These are phyloP conservation scores for Pygocentrus nattereri DNA, from an alignment of 2,797 vertebrate species.

Conservation along the genomic window DNA sequence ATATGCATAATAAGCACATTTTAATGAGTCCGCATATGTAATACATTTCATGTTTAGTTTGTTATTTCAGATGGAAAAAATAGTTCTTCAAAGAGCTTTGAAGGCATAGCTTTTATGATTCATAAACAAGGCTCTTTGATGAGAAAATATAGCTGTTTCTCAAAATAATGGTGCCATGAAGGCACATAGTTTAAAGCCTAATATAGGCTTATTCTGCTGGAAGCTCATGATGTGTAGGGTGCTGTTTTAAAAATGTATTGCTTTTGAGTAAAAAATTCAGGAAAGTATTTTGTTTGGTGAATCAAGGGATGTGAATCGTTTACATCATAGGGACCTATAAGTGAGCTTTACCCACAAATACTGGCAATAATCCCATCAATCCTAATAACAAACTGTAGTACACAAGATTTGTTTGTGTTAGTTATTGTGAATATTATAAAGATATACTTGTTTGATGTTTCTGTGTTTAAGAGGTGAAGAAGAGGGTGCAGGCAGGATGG, in stretches of 20 bases:
- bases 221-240: too few species aligned
- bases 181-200: not conserved
- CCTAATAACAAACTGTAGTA: too few species aligned
- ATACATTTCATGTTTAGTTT: slow-evolving; percentile 11
- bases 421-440: too few species aligned
- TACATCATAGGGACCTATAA: not conserved
- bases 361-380: too few species aligned
- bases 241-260: not conserved
- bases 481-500: too few species aligned
- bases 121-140: not conserved
- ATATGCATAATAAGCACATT: slow-evolving; percentile 25
- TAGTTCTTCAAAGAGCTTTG: slow-evolving; percentile 6
- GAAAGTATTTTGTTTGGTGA: not conserved
- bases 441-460: too few species aligned
- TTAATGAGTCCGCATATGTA: slow-evolving; percentile 31
- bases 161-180: not conserved
- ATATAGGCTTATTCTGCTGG: not conserved
- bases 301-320: not conserved
- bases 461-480: too few species aligned
- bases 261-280: not conserved
- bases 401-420: too few species aligned
- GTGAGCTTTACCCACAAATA: not conserved
- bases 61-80: slow-evolving; percentile 18
- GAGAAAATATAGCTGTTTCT: not conserved
- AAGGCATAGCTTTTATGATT: slow-evolving; percentile 12